phyloP scores from a whole-genome alignment of 2,888 invertebrate genomes.

The Zygothrica quintamaculata region DNA sequence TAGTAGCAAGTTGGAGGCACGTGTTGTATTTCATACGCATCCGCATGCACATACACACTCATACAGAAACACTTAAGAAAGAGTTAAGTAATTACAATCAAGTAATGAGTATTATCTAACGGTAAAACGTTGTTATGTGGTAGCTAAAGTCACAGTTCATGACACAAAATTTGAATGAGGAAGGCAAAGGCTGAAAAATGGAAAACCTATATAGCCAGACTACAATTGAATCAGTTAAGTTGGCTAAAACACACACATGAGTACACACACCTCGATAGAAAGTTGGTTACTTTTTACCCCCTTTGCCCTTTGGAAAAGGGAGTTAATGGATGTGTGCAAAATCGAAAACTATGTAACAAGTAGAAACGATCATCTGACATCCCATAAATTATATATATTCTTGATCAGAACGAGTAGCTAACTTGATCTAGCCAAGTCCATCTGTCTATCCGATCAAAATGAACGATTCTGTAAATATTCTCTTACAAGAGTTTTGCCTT shows the following conservation, averaged over 20 bases:
- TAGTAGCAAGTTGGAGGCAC: constrained; percentile 27
- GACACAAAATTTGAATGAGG: constrained; percentile 43
- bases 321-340: too few species aligned
- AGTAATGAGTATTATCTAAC: constrained; percentile 63
- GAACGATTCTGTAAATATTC: too few species aligned
- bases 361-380: too few species aligned
- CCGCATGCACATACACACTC: not conserved
- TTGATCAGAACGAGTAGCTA: too few species aligned
- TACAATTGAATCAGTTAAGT: too few species aligned
- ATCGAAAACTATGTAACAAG: too few species aligned
- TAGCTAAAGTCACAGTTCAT: constrained; percentile 62
- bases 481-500: too few species aligned
- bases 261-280: constrained; percentile 54
- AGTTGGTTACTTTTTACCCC: too few species aligned
- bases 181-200: constrained; percentile 27
- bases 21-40: constrained; percentile 20
- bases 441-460: too few species aligned
- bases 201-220: constrained; percentile 26
- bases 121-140: constrained; percentile 37
- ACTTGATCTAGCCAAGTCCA: too few species aligned
- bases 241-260: constrained; percentile 25
- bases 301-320: too few species aligned
- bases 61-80: not conserved
- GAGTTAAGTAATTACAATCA: not conserved
- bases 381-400: too few species aligned